These are phyloP conservation scores for Sebastes iracundus DNA, from an alignment of 2,797 vertebrate genomes.

Conservation along the genomic window DNA sequence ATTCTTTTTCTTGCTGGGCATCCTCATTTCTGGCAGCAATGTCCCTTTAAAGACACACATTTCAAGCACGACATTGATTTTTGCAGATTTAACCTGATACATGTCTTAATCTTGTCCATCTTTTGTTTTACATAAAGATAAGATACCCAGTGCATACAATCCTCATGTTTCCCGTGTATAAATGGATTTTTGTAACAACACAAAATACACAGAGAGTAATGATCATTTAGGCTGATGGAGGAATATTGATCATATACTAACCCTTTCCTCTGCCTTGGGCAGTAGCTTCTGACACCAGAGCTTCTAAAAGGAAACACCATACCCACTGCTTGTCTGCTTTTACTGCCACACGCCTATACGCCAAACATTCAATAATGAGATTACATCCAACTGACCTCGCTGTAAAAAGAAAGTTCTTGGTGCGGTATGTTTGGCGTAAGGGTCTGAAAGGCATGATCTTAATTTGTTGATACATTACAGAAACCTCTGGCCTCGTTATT, in stretches of 20 bases:
- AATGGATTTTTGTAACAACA: slow-evolving; percentile 62
- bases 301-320: slow-evolving; percentile 19
- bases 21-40: neutral
- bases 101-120: slow-evolving; percentile 56
- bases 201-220: slow-evolving; percentile 55
- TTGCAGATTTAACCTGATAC: slow-evolving; percentile 44
- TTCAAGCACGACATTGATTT: slow-evolving; percentile 49
- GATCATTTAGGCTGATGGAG: slow-evolving; percentile 60
- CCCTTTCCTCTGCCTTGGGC: slow-evolving; percentile 16
- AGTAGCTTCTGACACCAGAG: slow-evolving; percentile 22
- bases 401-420: slow-evolving; percentile 10
- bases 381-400: neutral
- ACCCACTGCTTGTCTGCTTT: neutral
- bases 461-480: slow-evolving; percentile 35
- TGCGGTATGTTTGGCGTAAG: neutral
- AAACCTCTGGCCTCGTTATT: slow-evolving; percentile 32
- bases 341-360: neutral
- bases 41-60: slow-evolving; percentile 2
- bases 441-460: slow-evolving; percentile 4
- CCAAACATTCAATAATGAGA: slow-evolving; percentile 20
- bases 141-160: slow-evolving; percentile 47
- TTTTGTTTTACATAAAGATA: slow-evolving; percentile 62
- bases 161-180: slow-evolving; percentile 57
- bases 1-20: neutral
- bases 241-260: slow-evolving; percentile 57